Evolutionary conservation across 2,888 invertebrate genomes (phyloP).

Genomic region (Spisula solida): DNA sequence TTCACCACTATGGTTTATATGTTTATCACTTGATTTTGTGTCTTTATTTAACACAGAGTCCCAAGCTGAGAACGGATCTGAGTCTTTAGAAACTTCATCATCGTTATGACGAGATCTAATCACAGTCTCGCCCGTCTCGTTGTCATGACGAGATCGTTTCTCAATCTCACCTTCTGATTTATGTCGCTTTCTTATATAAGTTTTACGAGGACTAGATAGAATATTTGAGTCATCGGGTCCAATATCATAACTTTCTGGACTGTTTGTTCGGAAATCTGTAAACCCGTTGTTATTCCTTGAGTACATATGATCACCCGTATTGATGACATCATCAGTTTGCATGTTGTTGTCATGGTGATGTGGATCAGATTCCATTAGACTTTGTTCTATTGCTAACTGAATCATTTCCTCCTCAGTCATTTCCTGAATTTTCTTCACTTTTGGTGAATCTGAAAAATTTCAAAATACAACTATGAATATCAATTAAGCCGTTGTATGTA

Average conservation of each 20-base stretch:
- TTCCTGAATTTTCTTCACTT: constrained; percentile 44
- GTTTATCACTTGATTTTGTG: not conserved
- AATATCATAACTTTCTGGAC: constrained; percentile 39
- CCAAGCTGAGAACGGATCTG: not conserved
- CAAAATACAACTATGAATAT: not conserved
- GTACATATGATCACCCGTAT: constrained; percentile 51
- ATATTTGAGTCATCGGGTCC: constrained; percentile 18
- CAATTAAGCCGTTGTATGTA: too few relatives aligned
- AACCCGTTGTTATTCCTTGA: constrained; percentile 33
- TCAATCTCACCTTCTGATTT: constrained; percentile 30
- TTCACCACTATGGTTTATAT: not conserved
- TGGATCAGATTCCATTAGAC: constrained; percentile 70
- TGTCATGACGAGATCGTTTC: not conserved
- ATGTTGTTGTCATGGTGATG: constrained; percentile 52
- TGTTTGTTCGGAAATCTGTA: constrained; percentile 21
- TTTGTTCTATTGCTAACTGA: constrained; percentile 76
- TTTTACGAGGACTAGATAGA: not conserved
- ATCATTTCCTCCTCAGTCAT: constrained; percentile 79
- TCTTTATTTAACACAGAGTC: not conserved
- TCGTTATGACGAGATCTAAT: not conserved
- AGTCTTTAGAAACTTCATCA: not conserved
- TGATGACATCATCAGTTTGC: constrained; percentile 55
- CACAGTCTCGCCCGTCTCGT: not conserved
- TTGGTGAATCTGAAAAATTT: constrained; percentile 22
- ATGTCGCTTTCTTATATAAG: constrained; percentile 11